These are phyloP conservation scores for Echinometra lucunter DNA, from an alignment of 53 echinoderm and acorn worm species.

Conservation along the genomic window DNA sequence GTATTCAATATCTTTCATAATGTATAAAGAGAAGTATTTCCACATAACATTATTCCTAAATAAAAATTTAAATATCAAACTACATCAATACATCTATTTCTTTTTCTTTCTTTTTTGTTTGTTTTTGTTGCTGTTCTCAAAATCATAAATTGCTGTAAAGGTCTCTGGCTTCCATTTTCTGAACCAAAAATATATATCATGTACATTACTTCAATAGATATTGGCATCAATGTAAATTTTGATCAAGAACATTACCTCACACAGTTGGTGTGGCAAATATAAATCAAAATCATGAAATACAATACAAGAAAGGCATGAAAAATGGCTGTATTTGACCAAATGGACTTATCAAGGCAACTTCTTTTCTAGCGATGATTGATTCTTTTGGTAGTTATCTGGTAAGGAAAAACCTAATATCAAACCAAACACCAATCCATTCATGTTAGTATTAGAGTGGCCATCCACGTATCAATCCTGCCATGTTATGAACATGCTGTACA, in stretches of 20 bases:
- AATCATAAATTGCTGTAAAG: too few species aligned
- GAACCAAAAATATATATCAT: not conserved
- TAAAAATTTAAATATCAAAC: not conserved
- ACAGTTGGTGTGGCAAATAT: not conserved
- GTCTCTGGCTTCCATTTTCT: not conserved
- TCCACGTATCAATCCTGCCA: not conserved
- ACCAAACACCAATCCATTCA: constrained; percentile 28
- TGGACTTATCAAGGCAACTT: not conserved
- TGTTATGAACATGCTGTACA: not conserved
- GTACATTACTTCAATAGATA: too few species aligned
- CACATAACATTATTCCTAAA: not conserved
- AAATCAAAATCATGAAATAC: not conserved
- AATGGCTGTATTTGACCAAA: not conserved
- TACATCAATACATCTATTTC: not conserved
- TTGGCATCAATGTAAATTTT: not conserved
- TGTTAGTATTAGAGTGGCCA: constrained; percentile 14
- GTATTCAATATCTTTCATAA: too few species aligned
- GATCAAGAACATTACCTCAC: not conserved
- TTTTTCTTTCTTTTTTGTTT: too few species aligned
- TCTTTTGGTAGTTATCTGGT: not conserved
- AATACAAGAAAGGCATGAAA: not conserved
- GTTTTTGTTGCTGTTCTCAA: too few species aligned
- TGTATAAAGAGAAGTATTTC: not conserved
- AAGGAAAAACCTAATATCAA: not conserved
- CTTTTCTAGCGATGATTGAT: not conserved